Percentiles rank a stretch among this genome's conserved stretches.
Evolutionary conservation across 2,888 invertebrate species (phyloP).

Genomic region (Neoscelio sp.): DNA sequence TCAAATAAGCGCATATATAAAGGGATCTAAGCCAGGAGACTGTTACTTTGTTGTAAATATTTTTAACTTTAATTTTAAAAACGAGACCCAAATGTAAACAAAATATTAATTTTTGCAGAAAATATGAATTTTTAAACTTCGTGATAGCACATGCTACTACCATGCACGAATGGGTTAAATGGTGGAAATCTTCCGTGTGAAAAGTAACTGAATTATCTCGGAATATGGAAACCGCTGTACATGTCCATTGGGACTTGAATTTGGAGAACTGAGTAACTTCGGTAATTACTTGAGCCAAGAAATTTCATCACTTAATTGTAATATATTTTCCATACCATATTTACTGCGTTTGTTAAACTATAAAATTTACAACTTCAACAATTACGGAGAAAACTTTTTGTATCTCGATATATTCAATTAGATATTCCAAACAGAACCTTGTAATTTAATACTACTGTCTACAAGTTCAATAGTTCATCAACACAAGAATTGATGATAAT

Average conservation of each 20-base stretch:
- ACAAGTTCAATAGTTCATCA: neutral
- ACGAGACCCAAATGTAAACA: neutral
- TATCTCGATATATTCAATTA: constrained; percentile 8
- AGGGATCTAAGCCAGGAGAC: no score
- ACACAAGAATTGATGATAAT: no score
- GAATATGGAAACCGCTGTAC: constrained; percentile 35
- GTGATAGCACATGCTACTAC: no score
- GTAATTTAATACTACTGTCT: constrained; percentile 1
- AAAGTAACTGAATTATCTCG: constrained; percentile 28
- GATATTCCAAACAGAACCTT: neutral
- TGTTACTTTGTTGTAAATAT: no score
- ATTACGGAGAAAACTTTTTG: constrained; percentile 12
- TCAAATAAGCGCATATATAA: no score
- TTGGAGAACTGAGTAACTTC: constrained; percentile 36
- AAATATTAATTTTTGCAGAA: no score
- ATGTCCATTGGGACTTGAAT: constrained; percentile 22
- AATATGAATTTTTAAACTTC: no score
- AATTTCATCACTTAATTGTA: constrained; percentile 34
- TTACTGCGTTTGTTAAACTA: constrained; percentile 6
- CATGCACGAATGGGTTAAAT: constrained; percentile 6
- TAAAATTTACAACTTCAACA: constrained; percentile 18
- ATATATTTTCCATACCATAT: constrained; percentile 16
- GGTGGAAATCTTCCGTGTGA: constrained; percentile 21
- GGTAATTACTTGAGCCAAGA: constrained; percentile 34
- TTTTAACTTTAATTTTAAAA: no score